These are phyloP conservation scores for Plodia interpunctella DNA, from an alignment of 1,140 invertebrate species.

Conservation along the genomic window DNA sequence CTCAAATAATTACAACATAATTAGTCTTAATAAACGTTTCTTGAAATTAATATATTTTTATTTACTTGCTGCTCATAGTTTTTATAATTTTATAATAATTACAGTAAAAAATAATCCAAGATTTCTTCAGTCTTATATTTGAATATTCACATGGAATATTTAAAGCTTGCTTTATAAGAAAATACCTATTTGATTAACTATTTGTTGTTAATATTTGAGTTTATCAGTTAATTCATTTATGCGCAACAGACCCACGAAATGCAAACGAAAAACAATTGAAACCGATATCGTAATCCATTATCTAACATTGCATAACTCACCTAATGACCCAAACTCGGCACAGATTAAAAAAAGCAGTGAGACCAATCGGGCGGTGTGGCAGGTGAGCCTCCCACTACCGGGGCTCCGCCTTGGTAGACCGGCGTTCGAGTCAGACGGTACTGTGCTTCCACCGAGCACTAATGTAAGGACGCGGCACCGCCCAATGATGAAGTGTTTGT, in stretches of 20 bases:
- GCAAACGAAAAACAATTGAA: neutral
- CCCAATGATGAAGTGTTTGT: conserved; percentile 74
- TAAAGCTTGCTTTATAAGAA: too few species aligned
- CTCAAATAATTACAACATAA: too few species aligned
- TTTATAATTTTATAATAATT: too few species aligned
- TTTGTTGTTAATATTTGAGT: too few species aligned
- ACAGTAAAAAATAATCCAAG: too few species aligned
- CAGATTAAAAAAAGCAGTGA: conserved; percentile 33
- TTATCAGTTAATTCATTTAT: too few species aligned
- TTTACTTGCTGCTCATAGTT: too few species aligned
- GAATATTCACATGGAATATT: too few species aligned
- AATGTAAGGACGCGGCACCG: conserved; percentile 47
- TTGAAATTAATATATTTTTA: too few species aligned
- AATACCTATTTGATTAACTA: too few species aligned
- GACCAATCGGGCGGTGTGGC: conserved; percentile 57
- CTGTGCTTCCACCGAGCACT: conserved; percentile 55
- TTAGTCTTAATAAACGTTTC: too few species aligned
- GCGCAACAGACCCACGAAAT: neutral
- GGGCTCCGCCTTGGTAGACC: conserved; percentile 49
- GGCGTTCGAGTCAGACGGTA: conserved; percentile 44
- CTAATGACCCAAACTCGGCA: conserved; percentile 44
- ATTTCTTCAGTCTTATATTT: too few species aligned
- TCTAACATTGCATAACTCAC: conserved; percentile 47
- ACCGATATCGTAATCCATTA: conserved; percentile 19
- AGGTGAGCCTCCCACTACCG: conserved; percentile 62